Evolutionary conservation across 37 sponge, comb jelly and placozoan genomes (phyloP), one percentile per base, ranked within the genome.

Genomic region (Agelas oroides): DNA sequence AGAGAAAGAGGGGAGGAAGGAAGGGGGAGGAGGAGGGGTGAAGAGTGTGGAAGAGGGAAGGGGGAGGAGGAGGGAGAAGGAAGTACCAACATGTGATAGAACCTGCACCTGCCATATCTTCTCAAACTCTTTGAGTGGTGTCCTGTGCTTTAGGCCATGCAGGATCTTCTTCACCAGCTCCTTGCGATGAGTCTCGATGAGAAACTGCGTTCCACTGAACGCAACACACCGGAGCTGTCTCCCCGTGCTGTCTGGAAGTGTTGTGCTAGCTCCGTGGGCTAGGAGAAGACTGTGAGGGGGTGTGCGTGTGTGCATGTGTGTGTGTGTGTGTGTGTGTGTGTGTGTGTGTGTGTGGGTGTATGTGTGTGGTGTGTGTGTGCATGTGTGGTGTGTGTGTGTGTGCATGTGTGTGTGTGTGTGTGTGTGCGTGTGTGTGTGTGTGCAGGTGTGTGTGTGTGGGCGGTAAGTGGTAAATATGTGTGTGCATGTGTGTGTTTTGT

Each of bases 121-220:
- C 75, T 64, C 54, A 36, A 84, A 75, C 16, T 60, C 53, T 65
- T 28, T 32, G 12, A 84, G 56, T 12, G 55, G 20, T 35, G 5
- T n/a, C 11, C 21, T 18, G 12, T 12, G 5, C 37, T 46, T 15
- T 0, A 84, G 75, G 52, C 34, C 46, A 40, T 13, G 2, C 3
- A 73, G 35, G 84, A 84, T 64, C 13, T 52, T 34, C 20, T 58
- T 54, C 3, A 63, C n/a, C 58, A 31, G 37, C 35, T 79, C 59
- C 53, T 71, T 84, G 37, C 93, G 59, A 32, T 77, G 64, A 1
- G 32, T 61, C 86, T 88, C 89, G 46, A 92, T 36, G 21, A 80
- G 56, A 40, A 79, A 84, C 86, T 92, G 89, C 0, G 89, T 84
- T 30, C 93, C 93, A 5, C 69, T 71, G 39, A 80, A 91, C 14